phyloP scores from a whole-genome alignment of 2,797 vertebrate genomes.

The Fistularia commersonii region DNA sequence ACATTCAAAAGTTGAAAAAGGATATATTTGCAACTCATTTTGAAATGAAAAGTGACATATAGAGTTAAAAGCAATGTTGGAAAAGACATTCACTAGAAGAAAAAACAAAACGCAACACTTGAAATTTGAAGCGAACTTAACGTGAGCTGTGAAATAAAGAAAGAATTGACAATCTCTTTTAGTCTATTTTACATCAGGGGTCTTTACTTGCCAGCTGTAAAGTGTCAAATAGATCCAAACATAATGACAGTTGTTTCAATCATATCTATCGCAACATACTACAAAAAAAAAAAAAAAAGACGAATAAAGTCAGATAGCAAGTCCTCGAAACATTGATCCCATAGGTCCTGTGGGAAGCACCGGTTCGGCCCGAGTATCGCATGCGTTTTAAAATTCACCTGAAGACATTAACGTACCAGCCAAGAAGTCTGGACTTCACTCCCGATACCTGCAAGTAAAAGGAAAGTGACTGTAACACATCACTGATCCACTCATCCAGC shows the following conservation, averaged over 20 bases:
- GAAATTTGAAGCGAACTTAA: constrained; percentile 29
- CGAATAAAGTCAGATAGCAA: neutral
- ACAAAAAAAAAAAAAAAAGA: neutral
- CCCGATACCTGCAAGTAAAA: constrained; percentile 40
- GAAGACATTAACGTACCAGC: constrained; percentile 34
- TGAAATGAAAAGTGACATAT: constrained; percentile 31
- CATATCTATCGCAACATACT: neutral
- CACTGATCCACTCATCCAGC: too few relatives aligned
- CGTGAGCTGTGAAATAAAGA: constrained; percentile 27
- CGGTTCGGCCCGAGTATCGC: constrained; percentile 37
- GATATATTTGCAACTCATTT: constrained; percentile 29
- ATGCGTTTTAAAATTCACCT: constrained; percentile 31
- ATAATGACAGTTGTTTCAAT: neutral
- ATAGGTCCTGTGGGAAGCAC: neutral
- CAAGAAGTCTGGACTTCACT: constrained; percentile 28
- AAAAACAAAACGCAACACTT: constrained; percentile 19
- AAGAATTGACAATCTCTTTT: neutral
- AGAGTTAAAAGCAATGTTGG: constrained; percentile 30
- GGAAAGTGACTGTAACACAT: neutral
- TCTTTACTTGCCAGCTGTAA: constrained; percentile 2
- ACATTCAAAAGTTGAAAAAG: constrained; percentile 30
- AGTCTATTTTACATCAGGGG: neutral
- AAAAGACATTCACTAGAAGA: constrained; percentile 34
- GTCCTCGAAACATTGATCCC: neutral
- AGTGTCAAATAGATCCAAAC: neutral